These are phyloP conservation scores for Drosophila trapezifrons DNA, from an alignment of 1,140 invertebrate genomes.

Conservation along the genomic window DNA sequence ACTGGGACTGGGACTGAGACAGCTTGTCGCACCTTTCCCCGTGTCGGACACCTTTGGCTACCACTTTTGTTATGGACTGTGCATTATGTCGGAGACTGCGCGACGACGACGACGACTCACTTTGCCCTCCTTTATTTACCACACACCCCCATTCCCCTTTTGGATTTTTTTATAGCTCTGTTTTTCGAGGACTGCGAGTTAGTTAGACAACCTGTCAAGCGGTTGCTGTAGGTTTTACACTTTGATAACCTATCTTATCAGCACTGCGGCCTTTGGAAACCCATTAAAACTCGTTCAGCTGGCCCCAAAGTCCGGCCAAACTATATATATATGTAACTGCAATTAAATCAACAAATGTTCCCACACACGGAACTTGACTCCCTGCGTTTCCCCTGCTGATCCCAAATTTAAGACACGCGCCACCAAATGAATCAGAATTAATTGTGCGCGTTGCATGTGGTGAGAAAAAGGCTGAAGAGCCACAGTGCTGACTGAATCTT, in stretches of 20 bases:
- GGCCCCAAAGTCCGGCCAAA: constrained; percentile 31
- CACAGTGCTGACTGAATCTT: neutral
- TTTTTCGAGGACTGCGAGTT: constrained; percentile 31
- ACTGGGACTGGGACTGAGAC: constrained; percentile 14
- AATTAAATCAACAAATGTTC: constrained; percentile 23
- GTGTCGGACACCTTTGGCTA: constrained; percentile 19
- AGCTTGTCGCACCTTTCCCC: constrained; percentile 20
- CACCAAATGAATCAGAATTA: constrained; percentile 36
- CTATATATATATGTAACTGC: neutral
- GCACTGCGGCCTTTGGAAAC: constrained; percentile 1
- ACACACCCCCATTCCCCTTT: neutral
- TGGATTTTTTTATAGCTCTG: constrained; percentile 24
- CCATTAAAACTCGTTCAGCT: constrained; percentile 19
- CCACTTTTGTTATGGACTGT: constrained; percentile 29
- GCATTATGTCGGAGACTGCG: constrained; percentile 27
- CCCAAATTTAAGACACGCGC: constrained; percentile 29
- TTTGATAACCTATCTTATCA: constrained; percentile 50
- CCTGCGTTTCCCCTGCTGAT: neutral
- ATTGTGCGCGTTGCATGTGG: constrained; percentile 20
- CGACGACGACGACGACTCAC: constrained; percentile 24
- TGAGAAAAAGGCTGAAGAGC: constrained; percentile 6
- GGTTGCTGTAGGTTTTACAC: constrained; percentile 32
- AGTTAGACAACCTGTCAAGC: constrained; percentile 38
- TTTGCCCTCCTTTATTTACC: constrained; percentile 4
- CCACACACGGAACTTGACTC: constrained; percentile 2